Evolutionary conservation across 1,140 invertebrate genomes (phyloP), one percentile per base, ranked within the genome.

Genomic region (Araneus ventricosus): DNA sequence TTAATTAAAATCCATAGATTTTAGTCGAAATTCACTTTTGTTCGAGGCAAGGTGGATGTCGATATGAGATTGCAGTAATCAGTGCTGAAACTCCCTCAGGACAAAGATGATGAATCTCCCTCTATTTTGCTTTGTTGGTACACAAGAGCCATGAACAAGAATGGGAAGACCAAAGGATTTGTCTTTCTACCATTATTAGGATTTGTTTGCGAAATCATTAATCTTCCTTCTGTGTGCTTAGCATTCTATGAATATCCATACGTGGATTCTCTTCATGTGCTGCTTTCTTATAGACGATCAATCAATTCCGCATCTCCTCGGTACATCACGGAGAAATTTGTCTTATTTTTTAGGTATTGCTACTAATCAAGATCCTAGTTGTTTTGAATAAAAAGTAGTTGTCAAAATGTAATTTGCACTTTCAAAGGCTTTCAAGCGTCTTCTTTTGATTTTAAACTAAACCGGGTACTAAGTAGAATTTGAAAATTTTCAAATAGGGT

Each of bases 131-230:
- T 75, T 75, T 75, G 70, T 75, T 34, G 70, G 34, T 30, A 75
- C 34, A 75, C 22, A 34, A 34, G 70, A 22, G 70, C 70, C 70
- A 34, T 37, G 10, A 6, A 75, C 30, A 75, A 30, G 4, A 75
- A 75, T 8, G 30, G 30, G 34, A 75, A 30, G 37, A 30, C 34
- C 27, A 75, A 75, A 75, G 30, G 30, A 75, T 75, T 34, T 75
- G 70, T 75, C 30, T 75, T 34, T 75, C 27, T 37, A 4, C 70
- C 70, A 75, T 75, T 37, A 75, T 37, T 34, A 34, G 70, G 70
- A 75, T 75, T 22, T 75, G 34, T 75, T 75, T 75, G 70, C 70
- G 30, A 75, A 75, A 75, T 75, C 70, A 75, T 75, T 75, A 75
- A 37, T 75, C 70, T 75, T 75, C 34, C 70, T 34, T 75, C 27